Evolutionary conservation across 2,113 vertebrate genomes (phyloP), one percentile per base, ranked within the genome.

Genomic region (Poeciliopsis occidentalis): DNA sequence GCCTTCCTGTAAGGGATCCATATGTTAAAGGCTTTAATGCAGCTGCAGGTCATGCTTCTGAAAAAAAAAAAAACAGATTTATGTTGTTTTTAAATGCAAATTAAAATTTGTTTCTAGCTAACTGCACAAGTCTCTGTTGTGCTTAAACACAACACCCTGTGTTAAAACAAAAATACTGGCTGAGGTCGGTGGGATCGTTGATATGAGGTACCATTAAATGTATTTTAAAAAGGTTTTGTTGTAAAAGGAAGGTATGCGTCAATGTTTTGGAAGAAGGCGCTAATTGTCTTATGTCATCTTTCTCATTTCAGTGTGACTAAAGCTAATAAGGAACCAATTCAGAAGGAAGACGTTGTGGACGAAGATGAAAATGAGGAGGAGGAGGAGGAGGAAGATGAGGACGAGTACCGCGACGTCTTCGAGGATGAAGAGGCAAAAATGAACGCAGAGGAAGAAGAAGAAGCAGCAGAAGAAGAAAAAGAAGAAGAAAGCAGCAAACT

Each of bases 381-480:
- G 13, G 77, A 69, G 37, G 78, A 80, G 1, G 77, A 69, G 37
- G 78, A 80, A 1, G 94, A 96, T 0, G 95, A 96, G 1, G 95
- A 95, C 0, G 94, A 96, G 67, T 95, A 94, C 51, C 93, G 95
- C 51, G 96, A 96, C 0, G 95, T 94, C 27, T 96, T 95, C 4
- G 96, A 95, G 26, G 96, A 97, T 0, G 96, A 97, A 84, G 96
- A 97, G 26, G 91, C 83, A 0, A 95, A 97, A 60, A 92, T 94
- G 0, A 93, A 96, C 60, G 96, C 96, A 54, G 95, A 92, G 3
- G 0, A 94, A 12, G 34, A 37, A 37, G 30, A 13, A 96, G 34
- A 32, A 32, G 30, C 3, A 96, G n/a, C 95, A 95, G 79, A 94
- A 94, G 0, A 94, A 37, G 34, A 37, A 11, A 3, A 12, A 37